phyloP scores from a whole-genome alignment of 2,113 vertebrate genomes.

The Poecilia latipinna region DNA sequence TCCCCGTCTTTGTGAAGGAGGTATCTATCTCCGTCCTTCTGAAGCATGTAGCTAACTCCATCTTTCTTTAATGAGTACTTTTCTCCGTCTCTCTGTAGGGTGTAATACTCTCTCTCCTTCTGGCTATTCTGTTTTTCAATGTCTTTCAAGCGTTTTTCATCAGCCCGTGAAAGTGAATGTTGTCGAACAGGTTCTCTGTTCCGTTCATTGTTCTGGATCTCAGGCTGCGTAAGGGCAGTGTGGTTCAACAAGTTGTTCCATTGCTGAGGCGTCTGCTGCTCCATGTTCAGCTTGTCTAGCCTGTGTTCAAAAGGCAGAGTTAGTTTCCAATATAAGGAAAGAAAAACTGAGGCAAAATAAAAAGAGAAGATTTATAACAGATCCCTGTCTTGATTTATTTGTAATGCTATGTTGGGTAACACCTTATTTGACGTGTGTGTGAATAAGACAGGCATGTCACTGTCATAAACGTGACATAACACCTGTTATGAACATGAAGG shows the following conservation, averaged over 20 bases:
- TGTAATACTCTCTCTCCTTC: conserved; percentile 66
- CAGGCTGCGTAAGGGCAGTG: conserved; percentile 86
- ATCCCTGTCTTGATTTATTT: too few relatives aligned
- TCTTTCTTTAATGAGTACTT: conserved; percentile 62
- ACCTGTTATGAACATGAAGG: too few relatives aligned
- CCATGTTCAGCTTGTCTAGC: conserved; percentile 80
- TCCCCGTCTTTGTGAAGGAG: conserved; percentile 72
- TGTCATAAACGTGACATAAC: too few relatives aligned
- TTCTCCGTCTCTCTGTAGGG: conserved; percentile 65
- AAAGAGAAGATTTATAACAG: too few relatives aligned
- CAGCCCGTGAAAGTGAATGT: conserved; percentile 51
- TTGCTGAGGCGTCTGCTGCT: conserved; percentile 79
- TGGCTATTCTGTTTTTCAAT: conserved; percentile 66
- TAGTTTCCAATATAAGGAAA: not conserved
- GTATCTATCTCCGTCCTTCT: conserved; percentile 65
- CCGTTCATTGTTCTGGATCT: conserved; percentile 90
- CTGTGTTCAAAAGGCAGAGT: conserved; percentile 54
- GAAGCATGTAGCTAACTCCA: conserved; percentile 58
- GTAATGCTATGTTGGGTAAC: too few relatives aligned
- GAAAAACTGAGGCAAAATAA: too few relatives aligned
- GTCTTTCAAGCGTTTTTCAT: conserved; percentile 76
- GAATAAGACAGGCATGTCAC: too few relatives aligned
- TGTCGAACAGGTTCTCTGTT: conserved; percentile 81
- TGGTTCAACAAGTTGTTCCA: conserved; percentile 90
- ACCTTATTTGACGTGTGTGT: too few relatives aligned